These are phyloP conservation scores for Phalacrocorax aristotelis DNA, from an alignment of 2,113 vertebrate genomes.

Conservation along the genomic window DNA sequence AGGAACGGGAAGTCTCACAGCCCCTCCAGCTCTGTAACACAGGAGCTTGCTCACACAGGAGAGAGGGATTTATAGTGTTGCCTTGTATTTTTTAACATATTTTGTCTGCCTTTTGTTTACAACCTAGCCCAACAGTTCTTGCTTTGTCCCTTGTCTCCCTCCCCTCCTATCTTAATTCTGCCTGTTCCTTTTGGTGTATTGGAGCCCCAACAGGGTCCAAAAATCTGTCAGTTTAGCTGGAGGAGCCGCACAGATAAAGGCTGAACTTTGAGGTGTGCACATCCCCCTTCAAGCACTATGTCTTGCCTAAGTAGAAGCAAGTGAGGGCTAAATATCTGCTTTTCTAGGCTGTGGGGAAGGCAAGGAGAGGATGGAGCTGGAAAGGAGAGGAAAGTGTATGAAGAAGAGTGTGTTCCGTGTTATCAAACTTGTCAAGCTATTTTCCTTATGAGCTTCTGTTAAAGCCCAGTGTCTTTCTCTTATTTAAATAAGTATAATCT, in stretches of 20 bases:
- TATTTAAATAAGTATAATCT: slow-evolving; percentile 62
- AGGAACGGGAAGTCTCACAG: slow-evolving; percentile 56
- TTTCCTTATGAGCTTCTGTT: slow-evolving; percentile 34
- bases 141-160: background rate
- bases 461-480: slow-evolving; percentile 22
- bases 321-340: background rate
- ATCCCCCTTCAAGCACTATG: background rate
- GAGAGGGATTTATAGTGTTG: slow-evolving; percentile 39
- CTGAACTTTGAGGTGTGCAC: background rate
- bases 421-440: slow-evolving; percentile 20
- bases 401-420: background rate
- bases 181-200: background rate
- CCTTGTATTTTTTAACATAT: slow-evolving; percentile 61
- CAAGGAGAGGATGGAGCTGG: background rate
- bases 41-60: slow-evolving; percentile 6
- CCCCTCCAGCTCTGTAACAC: slow-evolving; percentile 43
- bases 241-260: background rate
- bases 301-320: background rate
- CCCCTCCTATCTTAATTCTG: background rate
- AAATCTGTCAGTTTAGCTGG: background rate
- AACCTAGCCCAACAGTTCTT: slow-evolving; percentile 3
- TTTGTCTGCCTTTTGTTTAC: slow-evolving; percentile 48
- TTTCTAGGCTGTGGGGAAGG: background rate
- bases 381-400: background rate
- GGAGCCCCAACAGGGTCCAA: background rate